Percentiles rank a stretch among this genome's conserved stretches.
phyloP scores from a whole-genome alignment of 2,797 vertebrate species.

The Vultur gryphus region DNA sequence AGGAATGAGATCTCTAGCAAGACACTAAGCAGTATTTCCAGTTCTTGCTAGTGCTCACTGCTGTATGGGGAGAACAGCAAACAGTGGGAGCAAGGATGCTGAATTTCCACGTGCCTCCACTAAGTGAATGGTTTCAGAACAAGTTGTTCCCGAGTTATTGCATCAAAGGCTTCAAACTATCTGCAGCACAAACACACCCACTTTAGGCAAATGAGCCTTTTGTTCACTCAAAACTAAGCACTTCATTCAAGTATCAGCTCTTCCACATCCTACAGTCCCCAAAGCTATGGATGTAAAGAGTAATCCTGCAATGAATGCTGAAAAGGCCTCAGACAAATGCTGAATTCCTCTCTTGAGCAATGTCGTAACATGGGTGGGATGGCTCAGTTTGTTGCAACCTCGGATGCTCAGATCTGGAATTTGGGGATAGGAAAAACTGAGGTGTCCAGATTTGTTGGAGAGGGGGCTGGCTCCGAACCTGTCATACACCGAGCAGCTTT shows the following conservation, averaged over 20 bases:
- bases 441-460: not conserved
- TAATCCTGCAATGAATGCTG: constrained; percentile 1
- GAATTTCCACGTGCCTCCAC: not conserved
- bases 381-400: not conserved
- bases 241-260: constrained; percentile 40
- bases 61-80: not conserved
- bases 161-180: constrained; percentile 39
- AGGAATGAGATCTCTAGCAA: not conserved
- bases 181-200: constrained; percentile 42
- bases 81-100: not conserved
- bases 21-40: not conserved
- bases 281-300: not conserved
- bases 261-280: not conserved
- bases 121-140: constrained; percentile 14
- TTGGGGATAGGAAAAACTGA: not conserved
- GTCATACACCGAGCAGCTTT: not conserved
- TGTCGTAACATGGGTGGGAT: not conserved
- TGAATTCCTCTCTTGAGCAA: not conserved
- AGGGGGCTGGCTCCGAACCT: not conserved
- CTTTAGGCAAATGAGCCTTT: constrained; percentile 52
- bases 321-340: not conserved
- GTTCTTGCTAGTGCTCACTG: not conserved
- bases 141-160: constrained; percentile 5
- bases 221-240: constrained; percentile 33
- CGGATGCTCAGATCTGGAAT: not conserved